Evolutionary conservation across 2,113 vertebrate genomes (phyloP), one percentile per base, ranked within the genome.

Genomic region (Hystrix cristata): DNA sequence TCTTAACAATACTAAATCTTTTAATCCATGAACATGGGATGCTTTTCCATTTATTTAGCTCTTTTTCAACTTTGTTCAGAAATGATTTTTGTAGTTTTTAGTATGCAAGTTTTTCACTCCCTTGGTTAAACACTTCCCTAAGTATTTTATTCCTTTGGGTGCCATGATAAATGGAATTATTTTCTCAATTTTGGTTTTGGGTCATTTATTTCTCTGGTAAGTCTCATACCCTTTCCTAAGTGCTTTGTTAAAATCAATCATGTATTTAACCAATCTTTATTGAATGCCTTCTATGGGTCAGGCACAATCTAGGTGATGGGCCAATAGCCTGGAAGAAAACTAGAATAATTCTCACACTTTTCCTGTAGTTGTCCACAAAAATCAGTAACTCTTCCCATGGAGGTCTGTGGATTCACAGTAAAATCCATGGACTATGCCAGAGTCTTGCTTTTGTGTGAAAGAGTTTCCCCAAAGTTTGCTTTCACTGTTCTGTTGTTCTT

Each of bases 131-230:
- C 29, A 64, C 72, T 14, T 59, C 80, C 21, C 38, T 59, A 53
- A 89, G 19, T 38, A 59, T 83, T 82, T 82, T 91, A 15, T 53
- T 94, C 25, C 69, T 71, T 71, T 46, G 19, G 48, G 51, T 34
- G 60, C 81, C 74, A 14, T 55, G 25, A 11, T 82, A 19, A 86
- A 27, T 86, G 19, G 67, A 86, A 78, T 60, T 7, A 1, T 55
- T 90, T 90, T 86, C 64, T 65, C 29, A 72, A 23, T 78, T 71
- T 96, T 95, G 43, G 43, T 51, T 62, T 60, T 25, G 2, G 15
- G 10, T 90, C 64, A 0, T 43, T 81, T 55, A 27, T 88, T 69
- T 62, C 29, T 57, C 53, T 65, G n/a, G 16, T 27, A 48, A 72
- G 43, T 65, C 43, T 80, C 71, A 16, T 21, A 76, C 12, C 59